phyloP scores from a whole-genome alignment of 1,140 invertebrate species.

The Heliothis virescens region DNA sequence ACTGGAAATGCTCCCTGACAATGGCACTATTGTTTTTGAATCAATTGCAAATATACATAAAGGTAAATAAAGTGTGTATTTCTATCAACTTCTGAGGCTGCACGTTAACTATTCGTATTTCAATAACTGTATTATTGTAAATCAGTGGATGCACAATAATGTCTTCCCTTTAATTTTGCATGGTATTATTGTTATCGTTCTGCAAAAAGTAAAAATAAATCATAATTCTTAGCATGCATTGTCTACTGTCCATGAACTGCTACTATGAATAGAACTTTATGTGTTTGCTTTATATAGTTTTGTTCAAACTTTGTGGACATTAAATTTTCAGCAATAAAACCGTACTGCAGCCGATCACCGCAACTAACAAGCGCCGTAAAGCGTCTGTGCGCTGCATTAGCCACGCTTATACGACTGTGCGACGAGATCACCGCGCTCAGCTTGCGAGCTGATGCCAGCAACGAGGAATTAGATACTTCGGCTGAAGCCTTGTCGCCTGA shows the following conservation, averaged over 20 bases:
- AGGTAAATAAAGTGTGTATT: conserved; percentile 71
- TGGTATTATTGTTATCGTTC: too few relatives aligned
- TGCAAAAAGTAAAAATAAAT: too few relatives aligned
- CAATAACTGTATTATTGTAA: conserved; percentile 36
- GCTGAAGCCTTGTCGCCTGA: conserved; percentile 82
- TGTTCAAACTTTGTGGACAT: neutral
- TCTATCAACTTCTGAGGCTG: too few relatives aligned
- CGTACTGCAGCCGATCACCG: conserved; percentile 81
- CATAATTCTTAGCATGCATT: too few relatives aligned
- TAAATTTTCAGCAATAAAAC: conserved; percentile 81
- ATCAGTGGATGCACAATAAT: neutral
- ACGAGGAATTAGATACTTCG: conserved; percentile 69
- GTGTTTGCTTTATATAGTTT: neutral
- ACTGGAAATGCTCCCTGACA: conserved; percentile 96
- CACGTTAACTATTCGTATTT: neutral
- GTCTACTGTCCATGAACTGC: too few relatives aligned
- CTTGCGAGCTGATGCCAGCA: conserved; percentile 89
- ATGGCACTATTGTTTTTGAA: conserved; percentile 96
- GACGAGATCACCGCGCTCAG: conserved; percentile 90
- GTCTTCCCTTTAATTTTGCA: too few relatives aligned
- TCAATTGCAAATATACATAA: conserved; percentile 96
- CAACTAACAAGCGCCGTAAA: conserved; percentile 91
- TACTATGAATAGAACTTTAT: too few relatives aligned
- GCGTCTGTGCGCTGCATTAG: conserved; percentile 94
- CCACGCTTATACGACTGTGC: conserved; percentile 95